Percentiles rank a stretch among this genome's conserved stretches.
Evolutionary conservation across 2,888 invertebrate genomes (phyloP).

Genomic region (Listrodromus nycthemerus): DNA sequence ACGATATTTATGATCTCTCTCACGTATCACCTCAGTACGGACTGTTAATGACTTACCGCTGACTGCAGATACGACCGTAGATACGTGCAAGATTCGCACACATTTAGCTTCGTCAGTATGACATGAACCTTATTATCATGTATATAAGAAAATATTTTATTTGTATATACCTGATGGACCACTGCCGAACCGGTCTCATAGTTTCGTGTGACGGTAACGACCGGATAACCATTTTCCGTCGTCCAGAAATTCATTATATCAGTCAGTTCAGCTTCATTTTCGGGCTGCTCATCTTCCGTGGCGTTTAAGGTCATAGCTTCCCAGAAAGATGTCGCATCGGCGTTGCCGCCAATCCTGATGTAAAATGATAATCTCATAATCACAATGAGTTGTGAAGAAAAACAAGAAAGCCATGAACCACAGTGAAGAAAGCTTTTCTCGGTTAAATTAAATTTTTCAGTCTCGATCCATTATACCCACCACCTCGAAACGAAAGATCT

Average conservation of each 20-base stretch:
- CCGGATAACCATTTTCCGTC: conserved; percentile 78
- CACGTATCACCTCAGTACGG: conserved; percentile 22
- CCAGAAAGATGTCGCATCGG: conserved; percentile 74
- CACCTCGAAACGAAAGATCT: conserved; percentile 78
- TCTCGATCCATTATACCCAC: conserved; percentile 75
- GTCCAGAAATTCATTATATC: conserved; percentile 77
- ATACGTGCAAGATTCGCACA: conserved; percentile 1
- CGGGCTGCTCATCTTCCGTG: conserved; percentile 64
- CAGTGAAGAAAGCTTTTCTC: background rate
- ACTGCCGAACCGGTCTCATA: conserved; percentile 73
- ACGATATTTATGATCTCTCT: background rate
- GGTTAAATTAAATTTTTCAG: conserved; percentile 4
- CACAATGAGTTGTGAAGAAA: background rate
- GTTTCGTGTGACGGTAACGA: conserved; percentile 78
- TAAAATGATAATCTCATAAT: conserved; percentile 23
- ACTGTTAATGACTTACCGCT: conserved; percentile 48
- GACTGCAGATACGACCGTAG: conserved; percentile 2
- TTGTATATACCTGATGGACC: conserved; percentile 76
- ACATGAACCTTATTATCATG: too few species aligned
- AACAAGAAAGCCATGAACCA: background rate
- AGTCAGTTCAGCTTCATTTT: conserved; percentile 68
- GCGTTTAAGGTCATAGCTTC: conserved; percentile 72
- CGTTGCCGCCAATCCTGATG: conserved; percentile 73
- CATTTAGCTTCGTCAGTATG: background rate
- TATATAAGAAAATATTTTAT: too few species aligned